Base-by-base conservation (phyloP, 2,113 vertebrate species). In the Scolopax mira region DNA sequence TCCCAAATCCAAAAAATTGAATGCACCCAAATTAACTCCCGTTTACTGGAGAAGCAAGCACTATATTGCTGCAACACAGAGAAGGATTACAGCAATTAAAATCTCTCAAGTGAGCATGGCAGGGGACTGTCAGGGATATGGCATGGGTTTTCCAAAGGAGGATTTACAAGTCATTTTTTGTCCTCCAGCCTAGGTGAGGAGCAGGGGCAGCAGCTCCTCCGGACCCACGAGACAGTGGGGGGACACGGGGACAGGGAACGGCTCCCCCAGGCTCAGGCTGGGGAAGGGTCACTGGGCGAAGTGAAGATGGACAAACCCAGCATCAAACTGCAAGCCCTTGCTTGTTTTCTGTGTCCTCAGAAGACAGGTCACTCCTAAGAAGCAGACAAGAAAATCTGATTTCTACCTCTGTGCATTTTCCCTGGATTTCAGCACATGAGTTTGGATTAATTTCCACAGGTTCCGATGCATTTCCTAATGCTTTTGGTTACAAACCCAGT, bases 71-170 rank as follows among this genome's bases (percentile, higher is more conserved):
- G 6, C 35, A 31, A 13, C 12, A 33, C 37, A 48, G 42, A 33
- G 27, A 70, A 73, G 69, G 80, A 79, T 83, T 79, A 41, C 1
- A 8, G 79, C 78, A 70, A 39, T 81, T 49, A 60, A 58, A 41
- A 12, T 2, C 60, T 78, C n/a, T 15, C n/a, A 67, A 57, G 77
- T 6, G 46, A 58, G 66, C 22, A 1, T 1, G 15, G 49, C 4
- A 10, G 70, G 61, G 46, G 8, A 23, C 19, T 1, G 0, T 5
- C 49, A 71, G 66, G 58, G 66, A 13, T 12, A 18, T 0, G 8
- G 16, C 55, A 13, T 9, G 7, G 65, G 70, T 27, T 46, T 18
- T 12, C 33, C 52, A 13, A 27, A 13, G 21, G 23, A 55, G 24
- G 19, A 55, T 18, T 49, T 61, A 33, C 79, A 57, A 33, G 69